Evolutionary conservation across 2,797 vertebrate species (phyloP).

Genomic region (Uromys caudimaculatus): DNA sequence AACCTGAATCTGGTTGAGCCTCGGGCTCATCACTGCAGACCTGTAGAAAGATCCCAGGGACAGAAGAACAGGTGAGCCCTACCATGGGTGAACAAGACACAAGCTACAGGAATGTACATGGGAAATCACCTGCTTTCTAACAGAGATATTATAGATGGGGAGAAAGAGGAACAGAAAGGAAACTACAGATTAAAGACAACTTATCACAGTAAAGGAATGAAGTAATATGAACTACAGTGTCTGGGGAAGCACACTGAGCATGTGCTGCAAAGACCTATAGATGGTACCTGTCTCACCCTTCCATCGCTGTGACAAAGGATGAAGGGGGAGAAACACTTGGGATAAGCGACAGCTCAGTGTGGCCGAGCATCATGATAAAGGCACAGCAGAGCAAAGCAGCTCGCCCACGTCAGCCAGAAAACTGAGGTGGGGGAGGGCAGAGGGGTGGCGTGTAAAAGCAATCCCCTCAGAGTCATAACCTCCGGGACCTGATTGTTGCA

Average conservation of each 20-base stretch:
- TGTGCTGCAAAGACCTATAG: not conserved
- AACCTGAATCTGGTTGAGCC: not conserved
- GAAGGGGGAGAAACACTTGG: not conserved
- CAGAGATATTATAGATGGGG: not conserved
- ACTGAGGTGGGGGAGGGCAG: not conserved
- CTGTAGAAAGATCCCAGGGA: not conserved
- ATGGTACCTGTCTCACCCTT: not conserved
- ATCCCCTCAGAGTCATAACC: not conserved
- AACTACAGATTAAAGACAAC: not conserved
- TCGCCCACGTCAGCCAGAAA: not conserved
- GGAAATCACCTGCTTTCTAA: not conserved
- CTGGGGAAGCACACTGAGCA: not conserved
- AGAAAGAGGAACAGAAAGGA: accelerated
- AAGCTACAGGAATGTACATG: not conserved
- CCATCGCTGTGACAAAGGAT: not conserved
- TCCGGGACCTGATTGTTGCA: not conserved
- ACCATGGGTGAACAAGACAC: not conserved
- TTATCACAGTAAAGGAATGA: not conserved
- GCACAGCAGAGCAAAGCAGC: not conserved
- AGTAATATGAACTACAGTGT: not conserved
- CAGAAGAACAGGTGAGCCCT: not conserved
- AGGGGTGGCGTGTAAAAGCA: not conserved
- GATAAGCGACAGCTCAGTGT: not conserved
- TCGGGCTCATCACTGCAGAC: not conserved
- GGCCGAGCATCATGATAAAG: not conserved